A percentile compares a stretch with the other conserved stretches of the same genome.
phyloP scores from a whole-genome alignment of 1,140 invertebrate genomes.

The Grapholita molesta region DNA sequence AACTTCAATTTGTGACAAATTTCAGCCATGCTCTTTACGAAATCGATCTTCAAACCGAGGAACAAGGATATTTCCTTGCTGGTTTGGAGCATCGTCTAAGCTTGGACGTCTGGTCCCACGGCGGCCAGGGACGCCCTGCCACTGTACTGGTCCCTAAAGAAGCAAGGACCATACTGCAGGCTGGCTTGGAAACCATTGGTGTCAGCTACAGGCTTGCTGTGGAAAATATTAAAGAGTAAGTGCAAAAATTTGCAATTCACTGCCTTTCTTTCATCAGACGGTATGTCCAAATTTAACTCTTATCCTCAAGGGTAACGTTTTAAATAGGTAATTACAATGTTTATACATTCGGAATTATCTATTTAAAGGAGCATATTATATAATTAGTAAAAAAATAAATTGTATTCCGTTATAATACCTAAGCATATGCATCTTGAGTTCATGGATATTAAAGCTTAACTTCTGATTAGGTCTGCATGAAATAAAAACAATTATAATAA shows the following conservation, averaged over 20 bases:
- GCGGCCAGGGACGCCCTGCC: conserved; percentile 19
- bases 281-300: too few relatives aligned
- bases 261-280: too few relatives aligned
- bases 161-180: conserved; percentile 17
- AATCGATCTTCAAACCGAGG: conserved; percentile 19
- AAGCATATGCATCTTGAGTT: too few relatives aligned
- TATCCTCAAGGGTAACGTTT: too few relatives aligned
- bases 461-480: too few relatives aligned
- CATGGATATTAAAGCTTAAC: too few relatives aligned
- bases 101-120: conserved; percentile 31
- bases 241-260: neutral
- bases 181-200: conserved; percentile 18
- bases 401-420: too few relatives aligned
- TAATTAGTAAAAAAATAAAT: too few relatives aligned
- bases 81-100: conserved; percentile 17
- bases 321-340: too few relatives aligned
- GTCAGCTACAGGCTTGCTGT: conserved; percentile 23
- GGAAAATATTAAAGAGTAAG: conserved; percentile 38
- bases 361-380: too few relatives aligned
- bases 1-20: neutral
- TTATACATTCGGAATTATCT: too few relatives aligned
- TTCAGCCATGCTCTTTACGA: conserved; percentile 27
- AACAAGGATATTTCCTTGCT: conserved; percentile 18
- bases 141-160: conserved; percentile 22
- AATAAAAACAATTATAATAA: too few relatives aligned